Base-by-base conservation (phyloP, 2,113 vertebrate species). In the Pteropus alecto region DNA sequence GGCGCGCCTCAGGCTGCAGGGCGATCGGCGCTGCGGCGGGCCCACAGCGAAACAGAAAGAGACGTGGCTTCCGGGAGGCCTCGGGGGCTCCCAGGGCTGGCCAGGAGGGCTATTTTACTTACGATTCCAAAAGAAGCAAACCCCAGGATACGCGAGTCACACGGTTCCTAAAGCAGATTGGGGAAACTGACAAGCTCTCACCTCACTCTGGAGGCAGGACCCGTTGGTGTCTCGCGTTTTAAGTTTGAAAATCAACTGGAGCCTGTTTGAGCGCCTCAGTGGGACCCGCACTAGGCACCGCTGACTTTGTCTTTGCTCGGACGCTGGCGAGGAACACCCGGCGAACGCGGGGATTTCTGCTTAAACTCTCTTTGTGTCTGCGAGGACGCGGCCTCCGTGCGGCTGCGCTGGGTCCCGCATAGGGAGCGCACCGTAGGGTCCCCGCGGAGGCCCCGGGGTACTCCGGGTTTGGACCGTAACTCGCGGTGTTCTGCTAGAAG, bases 381-480 rank as follows among this genome's bases (percentile, higher is more conserved):
- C 10, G 7, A 33, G 78, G 58, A 77, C 38, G 22, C 58, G 30
- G 86, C 92, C 54, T 30, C 33, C 0, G 48, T 4, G 73, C 61
- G 61, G 65, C 71, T 1, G 70, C 63, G 22, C 56, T 13, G 22
- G 21, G 41, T 33, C 46, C 58, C 24, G 18, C 16, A 1, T 2
- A 7, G 41, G 33, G 38, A 46, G 65, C 30, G 24, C 54, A 48
- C 46, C 10, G 6, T 4, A 65, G 79, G 11, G 58, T 60, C 18
- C 41, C 5, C 5, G 70, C 22, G 0, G 30, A 83, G 33, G 67
- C 24, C 46, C 5, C 5, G 4, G 33, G 41, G 15, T 26, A 1
- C 14, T 24, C 1, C 18, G n/a, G 46, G 7, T 12, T 54, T 6
- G 3, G n/a, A 5, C 24, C 0, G 33, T 0, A 4, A 15, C 85